phyloP scores from a whole-genome alignment of 2,797 vertebrate species.

The Catamblyrhynchus diadema region DNA sequence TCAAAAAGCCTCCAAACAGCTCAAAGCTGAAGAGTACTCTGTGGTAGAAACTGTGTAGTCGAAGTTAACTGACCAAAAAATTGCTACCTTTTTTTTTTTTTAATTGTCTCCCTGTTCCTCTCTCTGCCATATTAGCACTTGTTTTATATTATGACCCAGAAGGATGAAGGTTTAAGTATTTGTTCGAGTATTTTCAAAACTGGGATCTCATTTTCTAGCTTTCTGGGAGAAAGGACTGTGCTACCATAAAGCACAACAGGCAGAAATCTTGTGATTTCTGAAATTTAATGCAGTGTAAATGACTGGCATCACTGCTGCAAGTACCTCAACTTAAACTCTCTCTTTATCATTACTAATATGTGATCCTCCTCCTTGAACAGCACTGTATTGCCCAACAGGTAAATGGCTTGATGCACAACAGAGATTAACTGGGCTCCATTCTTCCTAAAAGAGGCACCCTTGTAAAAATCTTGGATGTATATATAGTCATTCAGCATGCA shows the following conservation, averaged over 20 bases:
- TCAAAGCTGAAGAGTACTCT: background rate
- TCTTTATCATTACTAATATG: background rate
- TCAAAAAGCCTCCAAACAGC: background rate
- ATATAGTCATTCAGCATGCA: background rate
- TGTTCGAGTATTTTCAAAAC: background rate
- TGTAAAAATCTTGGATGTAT: background rate
- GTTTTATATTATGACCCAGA: background rate
- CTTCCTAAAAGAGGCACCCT: background rate
- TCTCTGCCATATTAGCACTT: background rate
- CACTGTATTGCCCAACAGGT: background rate
- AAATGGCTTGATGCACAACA: background rate
- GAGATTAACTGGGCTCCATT: background rate
- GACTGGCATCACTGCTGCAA: background rate
- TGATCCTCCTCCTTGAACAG: background rate
- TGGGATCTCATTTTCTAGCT: background rate
- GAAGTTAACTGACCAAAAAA: background rate
- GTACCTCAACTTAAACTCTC: background rate
- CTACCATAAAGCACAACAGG: background rate
- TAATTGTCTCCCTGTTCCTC: background rate
- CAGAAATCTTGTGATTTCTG: background rate
- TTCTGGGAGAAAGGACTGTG: background rate
- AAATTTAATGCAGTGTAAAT: background rate
- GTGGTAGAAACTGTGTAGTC: accelerated
- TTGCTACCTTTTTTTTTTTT: background rate
- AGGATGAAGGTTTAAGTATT: background rate